Evolutionary conservation across 2,113 vertebrate genomes (phyloP).

Genomic region (Psettodes erumei): DNA sequence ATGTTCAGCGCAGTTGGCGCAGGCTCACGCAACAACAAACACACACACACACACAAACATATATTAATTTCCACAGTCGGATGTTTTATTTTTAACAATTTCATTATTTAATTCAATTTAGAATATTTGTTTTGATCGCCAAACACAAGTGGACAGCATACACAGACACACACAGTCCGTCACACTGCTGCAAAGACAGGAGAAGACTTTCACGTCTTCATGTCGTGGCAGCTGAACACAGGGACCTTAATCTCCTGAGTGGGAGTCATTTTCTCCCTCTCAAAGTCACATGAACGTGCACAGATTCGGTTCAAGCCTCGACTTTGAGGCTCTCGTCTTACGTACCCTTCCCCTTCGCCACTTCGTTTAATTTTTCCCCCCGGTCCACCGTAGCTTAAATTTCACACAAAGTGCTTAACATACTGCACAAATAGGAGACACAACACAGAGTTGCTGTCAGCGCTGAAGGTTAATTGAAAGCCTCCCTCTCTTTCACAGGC

Average conservation of each 20-base stretch:
- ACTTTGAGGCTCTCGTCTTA: slow-evolving; percentile 56
- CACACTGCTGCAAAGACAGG: slow-evolving; percentile 22
- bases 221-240: slow-evolving; percentile 45
- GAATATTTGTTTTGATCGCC: no score
- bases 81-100: no score
- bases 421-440: slow-evolving; percentile 33
- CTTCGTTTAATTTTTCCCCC: slow-evolving; percentile 12
- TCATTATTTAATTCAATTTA: no score
- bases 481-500: slow-evolving; percentile 40
- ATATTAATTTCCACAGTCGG: no score
- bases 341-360: not conserved
- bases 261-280: slow-evolving; percentile 58
- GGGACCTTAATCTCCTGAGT: slow-evolving; percentile 59
- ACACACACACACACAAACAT: no score
- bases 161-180: not conserved
- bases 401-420: slow-evolving; percentile 46
- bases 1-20: no score
- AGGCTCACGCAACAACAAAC: no score
- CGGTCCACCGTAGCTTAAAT: slow-evolving; percentile 41
- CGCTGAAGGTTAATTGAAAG: slow-evolving; percentile 71
- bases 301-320: slow-evolving; percentile 58
- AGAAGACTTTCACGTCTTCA: slow-evolving; percentile 35
- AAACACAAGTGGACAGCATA: not conserved
- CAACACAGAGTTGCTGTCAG: slow-evolving; percentile 39
- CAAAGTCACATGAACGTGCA: slow-evolving; percentile 61